Evolutionary conservation across 2,888 invertebrate genomes (phyloP).

Genomic region (Chrysopilus asiliformis): DNA sequence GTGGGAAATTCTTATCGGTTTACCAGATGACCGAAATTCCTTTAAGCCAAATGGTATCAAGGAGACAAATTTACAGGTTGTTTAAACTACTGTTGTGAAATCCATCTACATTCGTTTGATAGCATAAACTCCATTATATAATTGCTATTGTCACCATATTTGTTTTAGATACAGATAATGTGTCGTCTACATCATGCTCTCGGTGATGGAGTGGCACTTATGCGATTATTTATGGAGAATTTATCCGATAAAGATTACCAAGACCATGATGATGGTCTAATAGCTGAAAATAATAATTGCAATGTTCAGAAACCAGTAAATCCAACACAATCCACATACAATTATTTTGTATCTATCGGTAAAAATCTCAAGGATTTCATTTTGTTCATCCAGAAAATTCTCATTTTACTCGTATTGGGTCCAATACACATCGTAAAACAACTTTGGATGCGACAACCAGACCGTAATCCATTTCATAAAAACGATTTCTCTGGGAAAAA

Average conservation of each 20-base stretch:
- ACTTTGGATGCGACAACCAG: constrained; percentile 19
- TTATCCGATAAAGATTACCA: constrained; percentile 32
- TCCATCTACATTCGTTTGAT: too few relatives aligned
- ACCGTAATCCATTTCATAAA: constrained; percentile 37
- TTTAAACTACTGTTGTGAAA: too few relatives aligned
- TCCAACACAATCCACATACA: too few relatives aligned
- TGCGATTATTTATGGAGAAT: constrained; percentile 37
- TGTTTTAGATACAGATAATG: constrained; percentile 29
- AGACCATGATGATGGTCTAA: not conserved
- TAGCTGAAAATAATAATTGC: too few relatives aligned
- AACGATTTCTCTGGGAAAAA: constrained; percentile 36
- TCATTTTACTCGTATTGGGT: not conserved
- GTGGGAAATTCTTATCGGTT: constrained; percentile 40
- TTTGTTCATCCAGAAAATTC: not conserved
- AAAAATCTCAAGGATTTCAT: not conserved
- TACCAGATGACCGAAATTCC: too few relatives aligned
- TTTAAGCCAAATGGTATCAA: too few relatives aligned
- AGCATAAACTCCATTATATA: too few relatives aligned
- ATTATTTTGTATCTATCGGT: too few relatives aligned
- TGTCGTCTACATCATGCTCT: constrained; percentile 43
- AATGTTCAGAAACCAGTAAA: too few relatives aligned
- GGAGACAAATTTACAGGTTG: too few relatives aligned
- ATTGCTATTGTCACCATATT: constrained; percentile 1
- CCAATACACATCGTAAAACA: not conserved
- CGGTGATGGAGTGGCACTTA: constrained; percentile 41